Base-by-base conservation (phyloP, 35 echinoderm and acorn worm species). In the Ptychodera flava region DNA sequence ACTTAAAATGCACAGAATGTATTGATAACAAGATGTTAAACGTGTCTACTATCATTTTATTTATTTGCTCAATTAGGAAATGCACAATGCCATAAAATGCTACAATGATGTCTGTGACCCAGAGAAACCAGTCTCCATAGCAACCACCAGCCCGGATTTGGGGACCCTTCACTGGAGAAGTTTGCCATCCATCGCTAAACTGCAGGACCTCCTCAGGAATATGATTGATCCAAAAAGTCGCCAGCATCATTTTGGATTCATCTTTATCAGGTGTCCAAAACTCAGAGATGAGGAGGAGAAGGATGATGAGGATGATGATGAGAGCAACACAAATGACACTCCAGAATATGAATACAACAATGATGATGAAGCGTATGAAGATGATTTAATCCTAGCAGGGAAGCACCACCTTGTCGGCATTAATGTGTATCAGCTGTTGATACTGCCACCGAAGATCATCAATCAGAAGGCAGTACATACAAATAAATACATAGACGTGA, bases 141-240 rank as follows among this genome's bases (percentile, higher is more conserved):
- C 91, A 0, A 87, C 87, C n/a, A 85, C 93, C 16, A 78, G 91
- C 35, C 85, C 64, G 2, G 78, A 78, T 36, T 53, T 38, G 33
- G 95, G 95, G 77, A 64, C 89, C 31, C 84, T 97, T 1, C 32
- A 86, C 77, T 97, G 95, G 95, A 31, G 89, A n/a, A 84, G 87
- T n/a, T 83, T 91, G 31, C 64, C 76, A 15, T 37, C 87, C n/a
- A 32, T 83, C 10, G 22, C 77, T 1, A 64, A 86, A n/a, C 81
- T 97, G 2, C 82, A 93, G 80, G 33, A 64, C 14, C 79, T 85
- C 33, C 82, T 97, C 0, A 86, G 87, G 35, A 29, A 76, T 30
- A 78, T 97, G 0, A 29, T 93, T 78, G 27, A 28, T 10, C 36
- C 32, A 81, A 85, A 38, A 35, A 76, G 84, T 30, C 79, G 64